phyloP scores from a whole-genome alignment of 2,113 vertebrate genomes.

The Pseudonaja textilis region DNA sequence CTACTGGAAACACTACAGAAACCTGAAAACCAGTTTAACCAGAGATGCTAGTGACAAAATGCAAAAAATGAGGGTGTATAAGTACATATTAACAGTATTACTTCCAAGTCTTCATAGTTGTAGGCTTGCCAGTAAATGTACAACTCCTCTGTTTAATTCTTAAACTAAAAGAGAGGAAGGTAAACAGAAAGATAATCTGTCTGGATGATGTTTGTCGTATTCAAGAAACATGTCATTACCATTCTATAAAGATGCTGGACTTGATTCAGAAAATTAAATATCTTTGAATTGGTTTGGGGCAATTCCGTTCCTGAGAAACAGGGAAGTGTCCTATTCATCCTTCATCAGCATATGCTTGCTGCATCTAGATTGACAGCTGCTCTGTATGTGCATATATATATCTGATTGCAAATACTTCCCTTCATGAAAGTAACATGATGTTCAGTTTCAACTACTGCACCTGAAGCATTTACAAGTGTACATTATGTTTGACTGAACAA shows the following conservation, averaged over 20 bases:
- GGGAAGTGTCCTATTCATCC: background rate
- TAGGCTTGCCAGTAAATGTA: background rate
- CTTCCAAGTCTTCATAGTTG: background rate
- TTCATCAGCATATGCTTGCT: background rate
- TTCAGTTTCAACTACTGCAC: background rate
- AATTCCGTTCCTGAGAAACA: background rate
- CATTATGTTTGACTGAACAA: background rate
- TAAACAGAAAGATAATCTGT: background rate
- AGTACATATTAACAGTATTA: background rate
- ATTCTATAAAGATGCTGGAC: background rate
- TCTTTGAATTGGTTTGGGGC: background rate
- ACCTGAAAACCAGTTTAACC: slow-evolving; percentile 13
- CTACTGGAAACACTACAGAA: background rate
- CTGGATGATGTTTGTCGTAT: background rate
- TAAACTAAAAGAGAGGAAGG: background rate
- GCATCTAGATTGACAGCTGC: background rate
- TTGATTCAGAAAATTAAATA: background rate
- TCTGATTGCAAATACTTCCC: background rate
- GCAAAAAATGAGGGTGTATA: background rate
- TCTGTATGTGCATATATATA: background rate
- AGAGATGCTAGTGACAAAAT: background rate
- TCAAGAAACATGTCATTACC: background rate
- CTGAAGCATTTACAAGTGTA: background rate
- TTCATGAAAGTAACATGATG: background rate
- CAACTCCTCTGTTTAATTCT: background rate